Conservation (phyloP, 2,888 invertebrate species). For the Epiblema foenella region DNA sequence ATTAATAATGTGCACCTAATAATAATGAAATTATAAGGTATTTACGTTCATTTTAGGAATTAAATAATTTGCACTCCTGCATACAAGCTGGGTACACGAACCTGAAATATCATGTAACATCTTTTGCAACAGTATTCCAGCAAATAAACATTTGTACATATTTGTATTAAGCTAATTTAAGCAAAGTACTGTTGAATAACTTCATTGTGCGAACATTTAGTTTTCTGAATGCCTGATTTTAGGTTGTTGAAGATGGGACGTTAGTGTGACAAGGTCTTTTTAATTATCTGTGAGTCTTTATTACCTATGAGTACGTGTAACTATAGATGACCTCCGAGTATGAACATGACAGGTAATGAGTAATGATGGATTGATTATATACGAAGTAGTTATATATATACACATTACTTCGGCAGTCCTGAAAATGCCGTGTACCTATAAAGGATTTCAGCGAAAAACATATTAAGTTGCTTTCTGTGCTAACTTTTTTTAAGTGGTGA, state of each 20-base stretch:
- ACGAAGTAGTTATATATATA: neutral
- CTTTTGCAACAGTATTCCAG: too few relatives aligned
- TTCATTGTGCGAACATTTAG: neutral
- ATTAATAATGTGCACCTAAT: too few relatives aligned
- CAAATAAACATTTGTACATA: too few relatives aligned
- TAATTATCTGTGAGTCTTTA: slow-evolving; percentile 29
- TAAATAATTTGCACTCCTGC: too few relatives aligned
- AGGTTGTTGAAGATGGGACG: slow-evolving; percentile 15
- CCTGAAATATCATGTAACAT: too few relatives aligned
- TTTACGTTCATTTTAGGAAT: too few relatives aligned
- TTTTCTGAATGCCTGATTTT: slow-evolving; percentile 16
- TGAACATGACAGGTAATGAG: neutral
- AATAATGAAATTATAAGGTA: too few relatives aligned
- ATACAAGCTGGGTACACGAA: too few relatives aligned
- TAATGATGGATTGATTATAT: slow-evolving; percentile 11
- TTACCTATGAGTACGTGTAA: slow-evolving; percentile 7
- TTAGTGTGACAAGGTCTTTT: slow-evolving; percentile 18
- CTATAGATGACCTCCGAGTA: slow-evolving; percentile 16
- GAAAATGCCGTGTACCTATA: neutral
- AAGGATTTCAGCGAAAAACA: too few relatives aligned
- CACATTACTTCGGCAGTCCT: neutral
- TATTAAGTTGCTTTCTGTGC: too few relatives aligned
- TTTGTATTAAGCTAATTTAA: neutral
- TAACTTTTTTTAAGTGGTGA: too few relatives aligned
- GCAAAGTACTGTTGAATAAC: neutral